A percentile compares a stretch with the other conserved stretches of the same genome.
These are phyloP conservation scores for Dasyprocta punctata DNA, from an alignment of 2,113 vertebrate species.

Conservation along the genomic window DNA sequence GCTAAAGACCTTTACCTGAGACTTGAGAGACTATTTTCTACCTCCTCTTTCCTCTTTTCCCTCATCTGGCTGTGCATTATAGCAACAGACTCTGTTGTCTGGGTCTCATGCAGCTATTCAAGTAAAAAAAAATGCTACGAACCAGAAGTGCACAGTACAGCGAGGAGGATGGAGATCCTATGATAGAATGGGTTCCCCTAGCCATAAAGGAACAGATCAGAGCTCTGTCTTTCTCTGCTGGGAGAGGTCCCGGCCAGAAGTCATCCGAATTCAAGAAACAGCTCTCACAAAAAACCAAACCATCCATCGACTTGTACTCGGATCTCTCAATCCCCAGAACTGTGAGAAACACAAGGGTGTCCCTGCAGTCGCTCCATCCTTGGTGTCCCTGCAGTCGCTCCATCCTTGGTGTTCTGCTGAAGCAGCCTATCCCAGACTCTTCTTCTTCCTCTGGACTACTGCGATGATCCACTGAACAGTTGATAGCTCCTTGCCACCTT, in stretches of 20 bases:
- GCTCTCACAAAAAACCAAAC: not conserved
- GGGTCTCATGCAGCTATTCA: not conserved
- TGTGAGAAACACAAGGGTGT: not conserved
- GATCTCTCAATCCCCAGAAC: no score
- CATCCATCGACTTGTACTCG: rapidly evolving
- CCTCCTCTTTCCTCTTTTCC: not conserved
- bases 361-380: rapidly evolving
- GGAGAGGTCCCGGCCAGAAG: no score
- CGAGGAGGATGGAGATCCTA: no score
- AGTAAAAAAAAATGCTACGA: not conserved
- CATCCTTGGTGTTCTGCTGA: rapidly evolving
- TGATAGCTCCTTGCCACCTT: not conserved
- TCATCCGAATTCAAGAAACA: no score
- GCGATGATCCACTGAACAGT: no score
- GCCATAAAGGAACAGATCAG: not conserved
- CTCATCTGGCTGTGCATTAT: not conserved
- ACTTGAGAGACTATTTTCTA: not conserved
- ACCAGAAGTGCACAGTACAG: rapidly evolving
- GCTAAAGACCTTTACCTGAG: not conserved
- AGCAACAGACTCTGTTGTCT: not conserved
- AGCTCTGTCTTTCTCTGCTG: not conserved
- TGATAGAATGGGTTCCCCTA: not conserved
- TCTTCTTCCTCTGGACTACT: not conserved
- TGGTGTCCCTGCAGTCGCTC: rapidly evolving
- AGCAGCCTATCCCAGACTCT: not conserved